phyloP scores from a whole-genome alignment of 2,113 vertebrate genomes.

The Malurus alboscapulatus region DNA sequence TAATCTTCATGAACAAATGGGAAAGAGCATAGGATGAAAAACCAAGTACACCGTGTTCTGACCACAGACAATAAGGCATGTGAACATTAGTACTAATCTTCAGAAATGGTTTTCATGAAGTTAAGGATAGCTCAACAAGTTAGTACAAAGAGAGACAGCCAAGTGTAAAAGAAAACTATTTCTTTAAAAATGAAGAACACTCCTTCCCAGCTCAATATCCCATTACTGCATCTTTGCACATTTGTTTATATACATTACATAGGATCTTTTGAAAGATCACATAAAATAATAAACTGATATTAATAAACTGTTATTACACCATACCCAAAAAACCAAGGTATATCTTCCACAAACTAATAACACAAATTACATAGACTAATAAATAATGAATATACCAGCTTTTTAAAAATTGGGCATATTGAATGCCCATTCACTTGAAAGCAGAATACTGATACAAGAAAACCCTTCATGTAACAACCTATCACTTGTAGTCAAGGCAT shows the following conservation, averaged over 20 bases:
- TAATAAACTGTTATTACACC: not conserved
- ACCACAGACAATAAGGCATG: not conserved
- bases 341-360: not conserved
- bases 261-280: not conserved
- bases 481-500: not conserved
- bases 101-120: not conserved
- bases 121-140: not conserved
- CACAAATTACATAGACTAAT: not conserved
- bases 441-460: not conserved
- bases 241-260: not conserved
- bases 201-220: not conserved
- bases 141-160: accelerated
- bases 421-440: not conserved
- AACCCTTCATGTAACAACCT: accelerated
- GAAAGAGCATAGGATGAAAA: not conserved
- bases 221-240: not conserved
- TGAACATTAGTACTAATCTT: not conserved
- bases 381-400: not conserved
- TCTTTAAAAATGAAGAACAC: not conserved
- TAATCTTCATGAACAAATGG: not conserved
- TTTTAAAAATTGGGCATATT: not conserved
- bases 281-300: not conserved
- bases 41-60: not conserved
- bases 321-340: not conserved
- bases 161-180: not conserved